Evolutionary conservation across 2,113 vertebrate genomes (phyloP).

Genomic region (Heptranchias perlo): DNA sequence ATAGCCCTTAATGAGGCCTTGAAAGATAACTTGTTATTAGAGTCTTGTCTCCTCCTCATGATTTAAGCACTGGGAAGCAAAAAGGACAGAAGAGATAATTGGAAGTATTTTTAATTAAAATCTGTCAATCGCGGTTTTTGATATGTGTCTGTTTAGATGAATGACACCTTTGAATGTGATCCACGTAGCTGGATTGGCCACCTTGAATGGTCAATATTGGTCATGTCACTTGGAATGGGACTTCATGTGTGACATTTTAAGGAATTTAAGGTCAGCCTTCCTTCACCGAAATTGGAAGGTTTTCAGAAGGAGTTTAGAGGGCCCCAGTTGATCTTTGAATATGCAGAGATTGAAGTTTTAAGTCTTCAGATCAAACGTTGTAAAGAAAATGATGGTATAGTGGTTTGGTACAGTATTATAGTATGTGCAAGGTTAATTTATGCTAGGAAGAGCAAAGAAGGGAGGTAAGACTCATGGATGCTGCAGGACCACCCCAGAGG

Average conservation of each 20-base stretch:
- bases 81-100: background rate
- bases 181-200: background rate
- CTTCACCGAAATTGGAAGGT: background rate
- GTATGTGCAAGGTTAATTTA: background rate
- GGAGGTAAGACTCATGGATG: background rate
- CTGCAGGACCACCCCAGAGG: background rate
- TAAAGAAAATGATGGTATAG: background rate
- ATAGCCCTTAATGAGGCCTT: background rate
- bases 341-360: background rate
- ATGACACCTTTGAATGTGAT: background rate
- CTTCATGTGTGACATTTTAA: background rate
- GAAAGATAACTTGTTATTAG: background rate
- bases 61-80: background rate
- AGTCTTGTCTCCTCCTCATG: background rate
- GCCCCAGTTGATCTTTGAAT: background rate
- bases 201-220: background rate
- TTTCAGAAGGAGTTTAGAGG: background rate
- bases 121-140: background rate
- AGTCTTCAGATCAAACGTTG: background rate
- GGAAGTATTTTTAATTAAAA: constrained; percentile 1
- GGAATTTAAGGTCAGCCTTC: background rate
- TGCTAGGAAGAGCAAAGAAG: too few relatives aligned
- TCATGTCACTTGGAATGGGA: background rate
- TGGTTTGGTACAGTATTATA: background rate
- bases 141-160: background rate